Base-by-base conservation (phyloP, 2,888 invertebrate species). In the Ceriagrion tenellum region DNA sequence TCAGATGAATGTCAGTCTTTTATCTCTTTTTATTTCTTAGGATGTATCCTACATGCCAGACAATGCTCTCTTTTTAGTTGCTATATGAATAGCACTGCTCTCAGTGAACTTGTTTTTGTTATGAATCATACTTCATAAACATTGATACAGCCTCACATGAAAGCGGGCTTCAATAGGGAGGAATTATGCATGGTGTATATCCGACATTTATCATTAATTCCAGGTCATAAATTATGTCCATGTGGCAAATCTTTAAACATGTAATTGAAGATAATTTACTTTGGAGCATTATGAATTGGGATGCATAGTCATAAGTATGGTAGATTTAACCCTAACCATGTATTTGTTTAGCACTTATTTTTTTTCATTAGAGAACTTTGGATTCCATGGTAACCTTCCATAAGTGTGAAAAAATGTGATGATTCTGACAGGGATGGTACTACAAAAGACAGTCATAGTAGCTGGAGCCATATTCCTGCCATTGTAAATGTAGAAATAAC, bases 391-490 rank as follows among this genome's bases (percentile, higher is more conserved):
- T 10, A 89, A 89, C 88, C 55, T 89, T 89, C 55, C 89, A 40
- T 89, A 23, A 55, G 93, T n/a, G 69, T 69, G 47, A 93, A 26
- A 69, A 47, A 74, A 1, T 93, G 93, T 74, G 40, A 69, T 69
- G 93, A 69, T 74, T 63, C 47, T 74, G 93, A 40, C 40, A 55
- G 69, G 93, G 63, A 89, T 89, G 89, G 55, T 89, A 69, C 74
- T 93, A 69, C 18, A 47, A 23, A 63, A 23, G 13, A 69, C 69
- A 69, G 40, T 6, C 89, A 89, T 89, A 26, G 12, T 55, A 89
- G 55, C 89, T 89, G 89, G 89, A 89, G 47, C 69, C 47, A 69
- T 69, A 93, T 93, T 63, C 47, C 59, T 93, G 93, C 74, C 93
- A 93, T 89, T 89, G 55, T n/a, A 89, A 55, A n/a, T 89, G 55